Evolutionary conservation across 2,888 invertebrate genomes (phyloP).

Genomic region (Calameuta idolon): DNA sequence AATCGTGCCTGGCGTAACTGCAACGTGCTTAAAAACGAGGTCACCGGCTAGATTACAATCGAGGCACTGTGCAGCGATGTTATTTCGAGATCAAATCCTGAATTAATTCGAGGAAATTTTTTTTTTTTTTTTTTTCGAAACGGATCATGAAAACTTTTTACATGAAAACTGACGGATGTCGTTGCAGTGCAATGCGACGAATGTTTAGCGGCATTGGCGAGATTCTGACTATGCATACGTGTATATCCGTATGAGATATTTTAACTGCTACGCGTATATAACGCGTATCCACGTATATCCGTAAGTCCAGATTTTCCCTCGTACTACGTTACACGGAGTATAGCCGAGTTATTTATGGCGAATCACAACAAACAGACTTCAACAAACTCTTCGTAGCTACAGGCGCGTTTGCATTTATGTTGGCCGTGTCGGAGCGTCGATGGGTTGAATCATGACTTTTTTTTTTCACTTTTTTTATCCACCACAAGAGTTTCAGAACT

Average conservation of each 20-base stretch:
- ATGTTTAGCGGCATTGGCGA: too few relatives aligned
- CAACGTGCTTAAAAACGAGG: neutral
- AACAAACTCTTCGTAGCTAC: neutral
- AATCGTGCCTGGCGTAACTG: neutral
- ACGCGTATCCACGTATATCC: neutral
- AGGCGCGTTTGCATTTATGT: neutral
- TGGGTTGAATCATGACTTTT: neutral
- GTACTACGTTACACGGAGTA: neutral
- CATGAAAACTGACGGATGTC: neutral
- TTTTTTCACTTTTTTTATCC: neutral
- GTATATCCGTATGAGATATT: neutral
- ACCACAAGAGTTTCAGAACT: neutral
- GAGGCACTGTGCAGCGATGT: neutral
- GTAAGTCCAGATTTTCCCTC: neutral
- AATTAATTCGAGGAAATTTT: neutral
- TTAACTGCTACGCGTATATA: neutral
- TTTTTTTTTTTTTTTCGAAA: too few relatives aligned
- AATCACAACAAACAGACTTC: conserved; percentile 8
- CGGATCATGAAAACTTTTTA: neutral
- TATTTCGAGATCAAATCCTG: neutral
- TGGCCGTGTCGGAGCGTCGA: conserved; percentile 4
- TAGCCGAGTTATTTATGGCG: conserved; percentile 10
- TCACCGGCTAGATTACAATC: neutral
- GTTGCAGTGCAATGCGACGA: neutral
- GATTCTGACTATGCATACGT: too few relatives aligned